Conservation (phyloP, 2,113 vertebrate genomes). For the Daubentonia madagascariensis region DNA sequence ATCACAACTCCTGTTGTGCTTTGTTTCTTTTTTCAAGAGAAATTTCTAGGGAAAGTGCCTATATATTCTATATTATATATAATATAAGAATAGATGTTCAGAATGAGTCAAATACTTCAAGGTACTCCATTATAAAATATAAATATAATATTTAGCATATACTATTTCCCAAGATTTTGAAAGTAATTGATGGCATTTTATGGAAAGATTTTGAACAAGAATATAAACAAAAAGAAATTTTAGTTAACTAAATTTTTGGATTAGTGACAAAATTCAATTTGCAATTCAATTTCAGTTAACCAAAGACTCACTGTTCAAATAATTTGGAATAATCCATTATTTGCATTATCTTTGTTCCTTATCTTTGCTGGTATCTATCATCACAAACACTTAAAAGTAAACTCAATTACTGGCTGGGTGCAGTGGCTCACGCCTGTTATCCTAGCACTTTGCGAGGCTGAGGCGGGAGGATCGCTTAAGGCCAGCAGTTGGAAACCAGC, state of each 20-base stretch:
- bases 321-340: background rate
- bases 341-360: background rate
- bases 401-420: background rate
- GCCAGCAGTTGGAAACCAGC: too few relatives aligned
- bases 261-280: constrained; percentile 13
- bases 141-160: background rate
- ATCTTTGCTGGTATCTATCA: background rate
- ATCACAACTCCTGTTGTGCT: background rate
- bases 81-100: background rate
- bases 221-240: background rate
- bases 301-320: background rate
- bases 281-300: background rate
- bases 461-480: too few relatives aligned
- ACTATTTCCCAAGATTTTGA: background rate
- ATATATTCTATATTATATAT: background rate
- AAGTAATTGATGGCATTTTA: background rate
- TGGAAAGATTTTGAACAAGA: background rate
- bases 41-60: background rate
- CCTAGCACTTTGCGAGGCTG: too few relatives aligned
- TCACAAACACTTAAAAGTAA: background rate
- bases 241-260: background rate
- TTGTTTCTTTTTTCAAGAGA: background rate
- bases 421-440: too few relatives aligned
- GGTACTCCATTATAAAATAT: background rate
- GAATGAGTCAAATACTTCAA: background rate